Evolutionary conservation across 1,140 invertebrate species (phyloP).

Genomic region (Monochamus saltuarius): DNA sequence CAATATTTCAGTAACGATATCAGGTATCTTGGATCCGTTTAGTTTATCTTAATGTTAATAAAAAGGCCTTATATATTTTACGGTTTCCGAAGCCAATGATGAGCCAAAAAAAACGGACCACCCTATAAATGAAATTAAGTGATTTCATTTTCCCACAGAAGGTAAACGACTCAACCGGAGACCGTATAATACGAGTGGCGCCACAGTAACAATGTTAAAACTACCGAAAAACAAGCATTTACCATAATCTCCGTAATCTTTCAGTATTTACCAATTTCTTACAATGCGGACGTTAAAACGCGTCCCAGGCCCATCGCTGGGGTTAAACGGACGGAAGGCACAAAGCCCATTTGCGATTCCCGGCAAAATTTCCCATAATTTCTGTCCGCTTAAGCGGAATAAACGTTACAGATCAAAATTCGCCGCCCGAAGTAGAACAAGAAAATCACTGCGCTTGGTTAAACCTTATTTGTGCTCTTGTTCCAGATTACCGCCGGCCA

Average conservation of each 20-base stretch:
- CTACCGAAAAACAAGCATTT: constrained; percentile 15
- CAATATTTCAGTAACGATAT: too few species aligned
- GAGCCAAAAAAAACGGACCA: too few species aligned
- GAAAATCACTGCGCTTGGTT: constrained; percentile 17
- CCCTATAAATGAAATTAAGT: too few species aligned
- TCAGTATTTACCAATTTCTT: constrained; percentile 12
- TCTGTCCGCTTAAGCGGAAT: constrained; percentile 9
- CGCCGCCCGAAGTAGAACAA: constrained; percentile 9
- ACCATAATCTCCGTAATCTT: constrained; percentile 16
- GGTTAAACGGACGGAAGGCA: not conserved
- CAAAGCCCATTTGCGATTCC: not conserved
- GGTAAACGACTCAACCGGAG: not conserved
- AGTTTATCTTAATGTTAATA: too few species aligned
- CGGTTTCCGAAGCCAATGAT: too few species aligned
- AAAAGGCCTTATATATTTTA: too few species aligned
- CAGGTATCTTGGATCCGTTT: too few species aligned
- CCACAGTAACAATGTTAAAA: constrained; percentile 4
- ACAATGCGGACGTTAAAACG: constrained; percentile 14
- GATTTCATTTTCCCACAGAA: too few species aligned
- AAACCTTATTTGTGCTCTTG: constrained; percentile 6
- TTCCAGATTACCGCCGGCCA: not conserved
- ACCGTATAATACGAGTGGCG: constrained; percentile 13
- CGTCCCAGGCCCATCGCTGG: not conserved
- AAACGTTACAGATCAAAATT: constrained; percentile 17
- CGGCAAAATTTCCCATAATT: constrained; percentile 4